These are phyloP conservation scores for Psittacus erithacus DNA, from an alignment of 2,113 vertebrate species.

Conservation along the genomic window DNA sequence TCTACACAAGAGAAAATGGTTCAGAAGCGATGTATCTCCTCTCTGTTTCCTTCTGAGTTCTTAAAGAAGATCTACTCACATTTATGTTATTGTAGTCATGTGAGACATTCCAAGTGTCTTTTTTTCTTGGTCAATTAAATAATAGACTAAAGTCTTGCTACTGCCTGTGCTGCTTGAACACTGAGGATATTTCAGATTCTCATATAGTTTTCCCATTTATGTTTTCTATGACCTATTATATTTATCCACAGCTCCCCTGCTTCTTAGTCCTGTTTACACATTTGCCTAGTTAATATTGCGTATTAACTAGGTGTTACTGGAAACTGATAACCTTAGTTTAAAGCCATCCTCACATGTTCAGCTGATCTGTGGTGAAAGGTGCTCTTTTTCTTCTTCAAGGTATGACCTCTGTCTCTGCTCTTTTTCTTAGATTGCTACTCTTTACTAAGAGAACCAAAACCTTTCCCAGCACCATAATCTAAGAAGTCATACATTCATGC, in stretches of 20 bases:
- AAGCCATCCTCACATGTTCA: not conserved
- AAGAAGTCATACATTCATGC: not conserved
- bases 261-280: not conserved
- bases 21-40: not conserved
- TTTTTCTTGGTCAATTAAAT: not conserved
- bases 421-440: not conserved
- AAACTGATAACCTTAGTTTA: not conserved
- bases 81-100: not conserved
- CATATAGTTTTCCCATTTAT: not conserved
- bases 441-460: not conserved
- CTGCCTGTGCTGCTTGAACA: not conserved
- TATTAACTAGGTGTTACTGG: not conserved
- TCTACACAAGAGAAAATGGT: not conserved
- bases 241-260: not conserved
- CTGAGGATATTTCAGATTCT: not conserved
- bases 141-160: not conserved
- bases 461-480: not conserved
- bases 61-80: not conserved
- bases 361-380: not conserved
- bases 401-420: not conserved
- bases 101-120: not conserved
- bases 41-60: not conserved
- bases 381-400: not conserved
- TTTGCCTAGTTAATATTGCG: not conserved
- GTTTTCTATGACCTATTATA: not conserved